Conservation (phyloP, 37 sponge, comb jelly and placozoan genomes). For the Geodia barretti region DNA sequence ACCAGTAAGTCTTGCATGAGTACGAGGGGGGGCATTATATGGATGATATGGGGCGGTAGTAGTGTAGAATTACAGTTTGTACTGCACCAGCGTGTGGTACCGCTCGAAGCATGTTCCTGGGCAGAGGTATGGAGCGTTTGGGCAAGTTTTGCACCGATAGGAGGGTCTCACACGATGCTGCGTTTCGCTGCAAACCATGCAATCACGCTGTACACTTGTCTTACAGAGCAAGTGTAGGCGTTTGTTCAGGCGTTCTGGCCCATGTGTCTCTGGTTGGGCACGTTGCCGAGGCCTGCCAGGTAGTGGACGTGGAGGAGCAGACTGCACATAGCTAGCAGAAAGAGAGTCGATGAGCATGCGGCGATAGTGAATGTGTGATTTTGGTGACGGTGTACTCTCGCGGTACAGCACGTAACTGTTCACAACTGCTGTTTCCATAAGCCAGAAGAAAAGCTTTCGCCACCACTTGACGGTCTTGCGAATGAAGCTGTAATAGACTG, state of each 20-base stretch:
- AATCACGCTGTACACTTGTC: not conserved
- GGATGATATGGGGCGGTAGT: no score
- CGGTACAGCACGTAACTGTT: not conserved
- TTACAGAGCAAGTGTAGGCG: not conserved
- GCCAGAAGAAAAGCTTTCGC: conserved; percentile 3
- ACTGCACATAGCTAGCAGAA: not conserved
- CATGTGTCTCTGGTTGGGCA: not conserved
- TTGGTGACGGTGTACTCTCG: not conserved
- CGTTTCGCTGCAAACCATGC: not conserved
- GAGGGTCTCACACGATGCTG: not conserved
- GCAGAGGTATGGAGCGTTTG: not conserved
- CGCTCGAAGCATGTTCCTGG: not conserved
- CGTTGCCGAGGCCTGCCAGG: conserved; percentile 3
- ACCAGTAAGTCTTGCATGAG: no score
- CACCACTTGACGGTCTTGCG: conserved; percentile 5
- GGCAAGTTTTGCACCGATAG: not conserved
- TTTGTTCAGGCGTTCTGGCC: not conserved
- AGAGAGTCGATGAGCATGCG: not conserved
- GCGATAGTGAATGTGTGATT: not conserved
- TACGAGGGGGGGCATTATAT: no score
- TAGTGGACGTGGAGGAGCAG: not conserved
- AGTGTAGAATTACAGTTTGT: no score
- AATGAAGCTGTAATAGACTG: not conserved
- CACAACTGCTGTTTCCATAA: not conserved
- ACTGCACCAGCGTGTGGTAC: no score